Percentiles rank a stretch among this genome's conserved stretches.
phyloP scores from a whole-genome alignment of 2,113 vertebrate species.

The Collichthys lucidus region DNA sequence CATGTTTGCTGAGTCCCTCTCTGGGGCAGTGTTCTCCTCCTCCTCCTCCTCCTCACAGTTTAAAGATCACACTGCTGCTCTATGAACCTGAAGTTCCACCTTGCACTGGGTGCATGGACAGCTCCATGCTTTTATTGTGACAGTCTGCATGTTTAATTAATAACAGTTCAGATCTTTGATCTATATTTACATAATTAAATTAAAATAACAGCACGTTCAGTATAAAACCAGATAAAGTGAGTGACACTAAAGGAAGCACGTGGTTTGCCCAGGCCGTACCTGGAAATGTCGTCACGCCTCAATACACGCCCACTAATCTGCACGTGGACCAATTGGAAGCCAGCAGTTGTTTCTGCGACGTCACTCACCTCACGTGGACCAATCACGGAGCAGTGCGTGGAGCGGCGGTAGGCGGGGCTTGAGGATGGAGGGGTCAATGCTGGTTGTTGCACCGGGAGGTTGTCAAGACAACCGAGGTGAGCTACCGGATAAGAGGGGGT shows the following conservation, averaged over 20 bases:
- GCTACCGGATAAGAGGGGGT: not conserved
- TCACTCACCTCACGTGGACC: conserved; percentile 81
- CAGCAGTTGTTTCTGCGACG: conserved; percentile 32
- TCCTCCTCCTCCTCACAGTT: too few species aligned
- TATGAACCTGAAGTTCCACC: too few species aligned
- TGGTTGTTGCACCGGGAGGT: not conserved
- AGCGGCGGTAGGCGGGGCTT: conserved; percentile 56
- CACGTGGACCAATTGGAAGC: conserved; percentile 82
- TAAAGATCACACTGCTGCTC: too few species aligned
- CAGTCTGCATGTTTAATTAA: too few species aligned
- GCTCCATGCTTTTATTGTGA: too few species aligned
- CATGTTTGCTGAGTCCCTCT: too few species aligned
- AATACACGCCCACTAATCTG: conserved; percentile 45
- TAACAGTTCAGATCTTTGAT: too few species aligned
- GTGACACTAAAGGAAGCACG: not conserved
- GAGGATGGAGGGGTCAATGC: conserved; percentile 11
- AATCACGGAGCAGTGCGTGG: conserved; percentile 73
- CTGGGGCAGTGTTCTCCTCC: too few species aligned
- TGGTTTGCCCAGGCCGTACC: conserved; percentile 28
- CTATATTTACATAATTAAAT: too few species aligned
- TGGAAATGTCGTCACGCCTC: conserved; percentile 49
- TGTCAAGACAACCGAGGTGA: not conserved
- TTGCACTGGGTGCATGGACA: too few species aligned
- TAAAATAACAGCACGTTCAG: not conserved
- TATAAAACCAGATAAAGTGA: not conserved